phyloP scores from a whole-genome alignment of 2,113 vertebrate species.

The Phaethornis superciliosus region DNA sequence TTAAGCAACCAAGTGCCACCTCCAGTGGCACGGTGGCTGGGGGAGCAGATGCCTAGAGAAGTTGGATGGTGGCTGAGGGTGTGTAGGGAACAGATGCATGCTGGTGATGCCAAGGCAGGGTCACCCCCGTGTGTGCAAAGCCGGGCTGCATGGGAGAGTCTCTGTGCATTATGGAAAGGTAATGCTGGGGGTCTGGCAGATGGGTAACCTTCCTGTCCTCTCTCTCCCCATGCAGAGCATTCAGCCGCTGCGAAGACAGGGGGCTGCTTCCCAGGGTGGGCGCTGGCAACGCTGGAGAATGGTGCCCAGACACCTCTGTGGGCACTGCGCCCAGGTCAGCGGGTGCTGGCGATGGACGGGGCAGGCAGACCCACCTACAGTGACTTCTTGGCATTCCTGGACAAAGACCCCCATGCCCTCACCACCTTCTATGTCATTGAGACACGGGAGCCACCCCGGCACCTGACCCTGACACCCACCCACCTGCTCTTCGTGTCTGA shows the following conservation, averaged over 20 bases:
- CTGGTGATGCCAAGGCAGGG: neutral
- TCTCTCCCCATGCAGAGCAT: slow-evolving; percentile 83
- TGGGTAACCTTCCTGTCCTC: slow-evolving; percentile 33
- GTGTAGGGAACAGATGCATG: rapidly evolving
- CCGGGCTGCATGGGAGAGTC: rapidly evolving
- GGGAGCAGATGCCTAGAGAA: rapidly evolving
- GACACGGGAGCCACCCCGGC: slow-evolving; percentile 80
- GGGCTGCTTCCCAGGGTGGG: slow-evolving; percentile 90
- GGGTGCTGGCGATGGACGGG: slow-evolving; percentile 87
- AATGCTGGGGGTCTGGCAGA: neutral
- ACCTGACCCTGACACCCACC: slow-evolving; percentile 87
- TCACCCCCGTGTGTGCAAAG: neutral
- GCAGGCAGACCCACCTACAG: slow-evolving; percentile 85
- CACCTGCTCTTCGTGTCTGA: slow-evolving; percentile 89
- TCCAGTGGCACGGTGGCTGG: neutral
- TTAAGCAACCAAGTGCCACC: neutral
- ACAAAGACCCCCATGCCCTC: slow-evolving; percentile 76
- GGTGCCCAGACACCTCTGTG: slow-evolving; percentile 81
- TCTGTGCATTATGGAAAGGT: neutral
- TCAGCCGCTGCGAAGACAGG: slow-evolving; percentile 96
- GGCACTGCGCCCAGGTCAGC: slow-evolving; percentile 86
- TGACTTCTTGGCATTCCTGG: slow-evolving; percentile 91
- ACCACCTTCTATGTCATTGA: slow-evolving; percentile 87
- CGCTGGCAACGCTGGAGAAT: slow-evolving; percentile 80
- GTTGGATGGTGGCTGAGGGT: neutral